Evolutionary conservation across 2,113 vertebrate genomes (phyloP).

Genomic region (Mastomys natalensis): DNA sequence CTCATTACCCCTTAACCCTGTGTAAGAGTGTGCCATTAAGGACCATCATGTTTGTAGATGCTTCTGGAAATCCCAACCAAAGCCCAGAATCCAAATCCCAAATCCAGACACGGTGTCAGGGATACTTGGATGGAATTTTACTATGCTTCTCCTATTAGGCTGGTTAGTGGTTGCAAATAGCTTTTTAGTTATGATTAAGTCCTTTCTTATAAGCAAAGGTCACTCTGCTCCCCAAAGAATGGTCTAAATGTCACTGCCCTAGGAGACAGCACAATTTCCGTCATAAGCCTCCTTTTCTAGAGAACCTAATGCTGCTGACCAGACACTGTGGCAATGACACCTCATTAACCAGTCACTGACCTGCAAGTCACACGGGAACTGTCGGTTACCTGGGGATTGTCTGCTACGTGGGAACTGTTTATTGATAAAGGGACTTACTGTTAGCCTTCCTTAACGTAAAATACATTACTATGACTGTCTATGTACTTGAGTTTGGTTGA

Average conservation of each 20-base stretch:
- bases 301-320: not conserved
- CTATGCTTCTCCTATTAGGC: not conserved
- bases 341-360: not conserved
- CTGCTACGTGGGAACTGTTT: not conserved
- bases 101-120: not conserved
- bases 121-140: not conserved
- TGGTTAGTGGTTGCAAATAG: constrained; percentile 30
- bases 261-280: not conserved
- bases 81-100: too few species aligned
- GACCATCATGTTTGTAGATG: not conserved
- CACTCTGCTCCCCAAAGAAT: not conserved
- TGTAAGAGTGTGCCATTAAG: not conserved
- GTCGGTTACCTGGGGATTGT: not conserved
- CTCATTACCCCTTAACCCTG: not conserved
- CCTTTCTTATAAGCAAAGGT: constrained; percentile 30
- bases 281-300: constrained; percentile 36
- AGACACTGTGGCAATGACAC: not conserved
- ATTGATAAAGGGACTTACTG: not conserved
- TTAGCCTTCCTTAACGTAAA: not conserved
- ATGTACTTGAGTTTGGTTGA: not conserved
- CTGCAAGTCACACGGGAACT: not conserved
- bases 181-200: constrained; percentile 34
- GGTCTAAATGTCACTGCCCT: not conserved
- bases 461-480: not conserved
- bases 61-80: not conserved